A percentile compares a stretch with the other conserved stretches of the same genome.
Evolutionary conservation across 2,113 vertebrate species (phyloP).

Genomic region (Aldabrachelys gigantea): DNA sequence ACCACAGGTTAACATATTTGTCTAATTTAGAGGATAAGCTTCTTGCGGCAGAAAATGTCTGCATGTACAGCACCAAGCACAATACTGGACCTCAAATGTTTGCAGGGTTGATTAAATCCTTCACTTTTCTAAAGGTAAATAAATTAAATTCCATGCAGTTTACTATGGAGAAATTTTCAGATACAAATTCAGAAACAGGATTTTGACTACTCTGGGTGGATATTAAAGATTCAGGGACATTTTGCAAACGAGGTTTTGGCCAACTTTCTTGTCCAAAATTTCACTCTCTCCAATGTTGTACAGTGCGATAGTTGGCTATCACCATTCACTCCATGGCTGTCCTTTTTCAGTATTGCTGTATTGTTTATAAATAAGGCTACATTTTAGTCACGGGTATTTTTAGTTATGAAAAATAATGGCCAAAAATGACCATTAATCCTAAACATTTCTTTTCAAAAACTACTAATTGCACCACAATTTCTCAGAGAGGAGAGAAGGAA

Average conservation of each 20-base stretch:
- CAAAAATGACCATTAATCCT: too few relatives aligned
- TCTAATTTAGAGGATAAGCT: not conserved
- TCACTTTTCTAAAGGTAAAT: not conserved
- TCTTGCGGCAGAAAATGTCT: not conserved
- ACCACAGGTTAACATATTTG: not conserved
- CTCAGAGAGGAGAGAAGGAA: too few relatives aligned
- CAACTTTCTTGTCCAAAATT: not conserved
- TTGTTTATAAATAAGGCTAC: not conserved
- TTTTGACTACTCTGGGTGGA: not conserved
- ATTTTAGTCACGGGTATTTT: too few relatives aligned
- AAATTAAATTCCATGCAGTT: not conserved
- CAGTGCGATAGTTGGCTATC: rapidly evolving
- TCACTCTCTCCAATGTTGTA: not conserved
- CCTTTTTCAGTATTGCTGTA: rapidly evolving
- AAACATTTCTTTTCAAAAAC: too few relatives aligned
- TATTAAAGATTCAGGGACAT: not conserved
- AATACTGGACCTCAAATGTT: not conserved
- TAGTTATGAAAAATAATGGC: too few relatives aligned
- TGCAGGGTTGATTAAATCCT: not conserved
- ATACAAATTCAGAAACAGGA: not conserved
- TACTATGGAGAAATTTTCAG: not conserved
- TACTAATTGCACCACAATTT: too few relatives aligned
- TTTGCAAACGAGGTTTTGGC: not conserved
- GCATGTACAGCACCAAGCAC: not conserved
- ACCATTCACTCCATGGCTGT: not conserved